Conservation (phyloP, 2,888 invertebrate genomes). For the Epsilonema sp. region DNA sequence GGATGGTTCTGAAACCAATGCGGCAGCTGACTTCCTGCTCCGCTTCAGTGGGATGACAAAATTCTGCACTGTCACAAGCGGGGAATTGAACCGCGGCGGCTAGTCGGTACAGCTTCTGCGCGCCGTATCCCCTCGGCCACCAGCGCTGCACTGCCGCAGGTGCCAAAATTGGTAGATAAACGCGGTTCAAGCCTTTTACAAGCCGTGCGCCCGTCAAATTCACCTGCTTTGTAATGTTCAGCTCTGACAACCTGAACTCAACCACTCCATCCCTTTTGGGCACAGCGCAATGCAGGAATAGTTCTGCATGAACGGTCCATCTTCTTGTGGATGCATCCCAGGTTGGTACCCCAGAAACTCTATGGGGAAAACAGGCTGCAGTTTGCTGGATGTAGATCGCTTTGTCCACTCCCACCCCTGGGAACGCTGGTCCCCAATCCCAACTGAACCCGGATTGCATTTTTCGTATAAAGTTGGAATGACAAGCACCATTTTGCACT, state of each 20-base stretch:
- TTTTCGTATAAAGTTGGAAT: conserved; percentile 69
- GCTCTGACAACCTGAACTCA: no score
- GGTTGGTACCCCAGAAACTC: neutral
- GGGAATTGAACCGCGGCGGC: conserved; percentile 7
- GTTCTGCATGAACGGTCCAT: neutral
- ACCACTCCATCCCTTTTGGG: no score
- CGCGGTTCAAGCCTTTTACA: neutral
- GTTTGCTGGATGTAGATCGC: conserved; percentile 17
- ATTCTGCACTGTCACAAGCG: no score
- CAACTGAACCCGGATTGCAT: conserved; percentile 53
- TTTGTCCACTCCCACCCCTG: conserved; percentile 77
- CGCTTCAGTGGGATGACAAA: no score
- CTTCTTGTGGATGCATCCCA: neutral
- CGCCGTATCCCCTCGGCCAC: conserved; percentile 89
- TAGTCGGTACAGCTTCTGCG: conserved; percentile 48
- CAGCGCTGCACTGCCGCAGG: conserved; percentile 41
- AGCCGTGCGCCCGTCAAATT: no score
- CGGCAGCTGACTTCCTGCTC: no score
- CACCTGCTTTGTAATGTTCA: no score
- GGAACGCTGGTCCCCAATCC: conserved; percentile 92
- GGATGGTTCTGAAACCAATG: conserved; percentile 66
- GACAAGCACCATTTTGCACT: conserved; percentile 66
- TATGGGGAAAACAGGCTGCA: neutral
- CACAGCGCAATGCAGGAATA: neutral
- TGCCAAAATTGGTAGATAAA: neutral